These are phyloP conservation scores for Ips nitidus DNA, from an alignment of 1,140 invertebrate species.

Conservation along the genomic window DNA sequence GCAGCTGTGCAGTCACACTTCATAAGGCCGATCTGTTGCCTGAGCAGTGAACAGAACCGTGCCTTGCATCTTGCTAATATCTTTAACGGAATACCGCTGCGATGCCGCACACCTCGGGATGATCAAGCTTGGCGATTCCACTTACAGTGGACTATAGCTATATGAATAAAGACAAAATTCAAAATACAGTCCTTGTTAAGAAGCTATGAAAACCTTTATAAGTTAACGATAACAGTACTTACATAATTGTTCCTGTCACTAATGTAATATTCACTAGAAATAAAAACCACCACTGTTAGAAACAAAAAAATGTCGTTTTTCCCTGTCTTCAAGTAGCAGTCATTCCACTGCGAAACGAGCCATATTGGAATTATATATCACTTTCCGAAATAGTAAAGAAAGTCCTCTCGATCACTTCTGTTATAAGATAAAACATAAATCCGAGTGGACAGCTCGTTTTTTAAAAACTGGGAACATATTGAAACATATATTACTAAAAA, in stretches of 20 bases:
- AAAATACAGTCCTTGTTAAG: not conserved
- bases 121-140: slow-evolving; percentile 36
- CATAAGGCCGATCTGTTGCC: slow-evolving; percentile 44
- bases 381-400: slow-evolving; percentile 30
- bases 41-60: slow-evolving; percentile 20
- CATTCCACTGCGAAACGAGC: slow-evolving; percentile 14
- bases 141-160: slow-evolving; percentile 7
- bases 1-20: slow-evolving; percentile 49
- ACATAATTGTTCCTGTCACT: no score
- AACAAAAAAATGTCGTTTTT: no score
- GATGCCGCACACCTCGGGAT: slow-evolving; percentile 24
- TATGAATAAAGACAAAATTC: not conserved
- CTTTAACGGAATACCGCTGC: slow-evolving; percentile 37
- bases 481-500: slow-evolving; percentile 29
- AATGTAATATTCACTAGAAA: no score
- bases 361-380: slow-evolving; percentile 48
- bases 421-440: slow-evolving; percentile 35
- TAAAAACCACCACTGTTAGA: no score
- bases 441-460: slow-evolving; percentile 30
- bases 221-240: no score
- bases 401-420: slow-evolving; percentile 32
- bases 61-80: slow-evolving; percentile 45
- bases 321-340: not conserved
- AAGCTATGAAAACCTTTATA: no score
- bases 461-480: slow-evolving; percentile 25